These are phyloP conservation scores for Ptychoptera contaminata DNA, from an alignment of 2,888 invertebrate species.

Conservation along the genomic window DNA sequence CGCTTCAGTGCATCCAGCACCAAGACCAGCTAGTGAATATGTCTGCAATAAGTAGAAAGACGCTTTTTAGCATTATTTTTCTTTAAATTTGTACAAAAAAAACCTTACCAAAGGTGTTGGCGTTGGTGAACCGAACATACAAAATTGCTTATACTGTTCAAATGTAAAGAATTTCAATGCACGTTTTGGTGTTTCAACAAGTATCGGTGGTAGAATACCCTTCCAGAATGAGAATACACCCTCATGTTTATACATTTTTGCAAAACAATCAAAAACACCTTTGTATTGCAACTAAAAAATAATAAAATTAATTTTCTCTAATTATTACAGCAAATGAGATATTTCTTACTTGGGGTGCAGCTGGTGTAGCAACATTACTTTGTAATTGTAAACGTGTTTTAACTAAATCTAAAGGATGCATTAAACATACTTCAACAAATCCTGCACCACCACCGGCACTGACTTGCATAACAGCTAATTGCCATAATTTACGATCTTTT, in stretches of 20 bases:
- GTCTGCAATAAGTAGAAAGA: constrained; percentile 39
- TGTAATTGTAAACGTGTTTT: constrained; percentile 82
- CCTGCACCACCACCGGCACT: constrained; percentile 83
- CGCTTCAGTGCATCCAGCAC: constrained; percentile 83
- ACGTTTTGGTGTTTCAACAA: constrained; percentile 89
- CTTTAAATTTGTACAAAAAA: not conserved
- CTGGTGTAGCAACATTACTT: constrained; percentile 22
- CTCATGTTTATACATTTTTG: constrained; percentile 75
- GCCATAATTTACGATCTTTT: too few relatives aligned
- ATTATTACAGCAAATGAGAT: not conserved
- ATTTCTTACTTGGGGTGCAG: constrained; percentile 1
- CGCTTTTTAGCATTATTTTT: constrained; percentile 2
- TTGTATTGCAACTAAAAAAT: constrained; percentile 38
- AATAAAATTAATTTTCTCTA: not conserved
- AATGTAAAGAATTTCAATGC: constrained; percentile 91
- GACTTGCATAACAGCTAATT: constrained; percentile 55
- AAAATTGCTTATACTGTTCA: constrained; percentile 80
- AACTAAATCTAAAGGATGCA: constrained; percentile 89
- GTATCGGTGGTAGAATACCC: constrained; percentile 82
- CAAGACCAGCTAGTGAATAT: constrained; percentile 73
- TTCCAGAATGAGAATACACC: constrained; percentile 80
- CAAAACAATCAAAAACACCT: constrained; percentile 75
- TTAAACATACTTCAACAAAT: constrained; percentile 87
- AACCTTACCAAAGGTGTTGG: constrained; percentile 58
- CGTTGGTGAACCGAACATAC: constrained; percentile 57